Evolutionary conservation across 2,113 vertebrate genomes (phyloP), one percentile per base, ranked within the genome.

Genomic region (Ictidomys tridecemlineatus): DNA sequence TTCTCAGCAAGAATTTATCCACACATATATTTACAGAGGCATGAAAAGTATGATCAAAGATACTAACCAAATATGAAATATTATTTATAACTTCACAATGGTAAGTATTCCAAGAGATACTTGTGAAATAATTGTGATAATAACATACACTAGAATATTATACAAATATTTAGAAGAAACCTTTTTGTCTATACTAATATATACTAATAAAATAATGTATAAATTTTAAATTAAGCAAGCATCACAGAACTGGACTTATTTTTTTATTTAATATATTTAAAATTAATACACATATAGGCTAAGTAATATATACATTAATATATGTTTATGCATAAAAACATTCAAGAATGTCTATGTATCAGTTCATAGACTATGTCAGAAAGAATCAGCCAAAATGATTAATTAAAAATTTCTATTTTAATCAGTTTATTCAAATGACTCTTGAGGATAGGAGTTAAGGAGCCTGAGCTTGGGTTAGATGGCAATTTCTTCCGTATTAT

Each of bases 401-500:
- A 84, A 80, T 76, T 42, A 76, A 67, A 0, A 74, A 74, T 91
- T 92, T 92, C 18, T 12, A 63, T 67, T 95, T 95, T 87, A 67
- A n/a, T 92, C 20, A 84, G 28, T 45, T 0, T 37, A 11, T 58
- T 5, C 9, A 67, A 83, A 80, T 79, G 32, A 74, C 0, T n/a
- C 85, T 65, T 77, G 22, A 89, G 2, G 28, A 65, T 42, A 26
- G 2, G 1, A 94, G 90, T 88, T 58, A 79, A 17, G 63, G 4
- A 56, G 4, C 32, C 1, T 30, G 34, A 39, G 5, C 20, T 90
- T 87, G 39, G 37, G 34, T 24, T 72, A 53, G 1, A 48, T 61
- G 90, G 93, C 90, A 83, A 83, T 86, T 32, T 95, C 24, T 80
- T 39, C 10, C 79, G 34, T 83, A 56, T 82, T 45, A 89, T 82